Conservation (phyloP, 2,113 vertebrate genomes). For the Gavia stellata region DNA sequence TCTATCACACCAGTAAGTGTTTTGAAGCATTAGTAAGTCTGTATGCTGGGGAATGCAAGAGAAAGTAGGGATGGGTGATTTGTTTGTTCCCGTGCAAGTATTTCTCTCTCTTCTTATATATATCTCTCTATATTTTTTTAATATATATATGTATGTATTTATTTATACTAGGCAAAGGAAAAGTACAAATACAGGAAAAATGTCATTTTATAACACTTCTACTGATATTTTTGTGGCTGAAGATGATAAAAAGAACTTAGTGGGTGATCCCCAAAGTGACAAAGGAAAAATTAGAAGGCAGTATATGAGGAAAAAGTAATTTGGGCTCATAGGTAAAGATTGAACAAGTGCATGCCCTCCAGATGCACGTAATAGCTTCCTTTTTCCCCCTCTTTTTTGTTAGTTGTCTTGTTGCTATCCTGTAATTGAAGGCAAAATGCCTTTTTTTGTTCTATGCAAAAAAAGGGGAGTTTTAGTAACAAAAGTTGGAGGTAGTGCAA, state of each 20-base stretch:
- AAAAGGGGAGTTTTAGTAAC: neutral
- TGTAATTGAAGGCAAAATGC: neutral
- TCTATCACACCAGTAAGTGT: neutral
- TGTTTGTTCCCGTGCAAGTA: neutral
- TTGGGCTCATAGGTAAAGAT: neutral
- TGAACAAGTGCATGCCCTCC: neutral
- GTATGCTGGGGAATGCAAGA: neutral
- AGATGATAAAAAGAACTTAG: neutral
- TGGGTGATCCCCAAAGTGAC: neutral
- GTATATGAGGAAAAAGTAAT: neutral
- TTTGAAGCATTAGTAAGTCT: neutral
- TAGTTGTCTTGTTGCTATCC: neutral
- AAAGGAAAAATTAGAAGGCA: slow-evolving; percentile 5
- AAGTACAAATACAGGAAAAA: neutral
- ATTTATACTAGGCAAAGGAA: neutral
- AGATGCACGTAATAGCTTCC: neutral
- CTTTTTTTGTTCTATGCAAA: neutral
- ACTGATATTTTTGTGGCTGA: slow-evolving; percentile 24
- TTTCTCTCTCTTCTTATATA: neutral
- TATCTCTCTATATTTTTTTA: neutral
- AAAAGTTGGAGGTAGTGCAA: neutral
- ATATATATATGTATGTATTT: neutral
- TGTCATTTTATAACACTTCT: neutral
- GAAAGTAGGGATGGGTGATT: neutral
- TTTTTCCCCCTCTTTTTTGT: neutral